These are phyloP conservation scores for Cheilinus undulatus DNA, from an alignment of 2,113 vertebrate species.

Conservation along the genomic window DNA sequence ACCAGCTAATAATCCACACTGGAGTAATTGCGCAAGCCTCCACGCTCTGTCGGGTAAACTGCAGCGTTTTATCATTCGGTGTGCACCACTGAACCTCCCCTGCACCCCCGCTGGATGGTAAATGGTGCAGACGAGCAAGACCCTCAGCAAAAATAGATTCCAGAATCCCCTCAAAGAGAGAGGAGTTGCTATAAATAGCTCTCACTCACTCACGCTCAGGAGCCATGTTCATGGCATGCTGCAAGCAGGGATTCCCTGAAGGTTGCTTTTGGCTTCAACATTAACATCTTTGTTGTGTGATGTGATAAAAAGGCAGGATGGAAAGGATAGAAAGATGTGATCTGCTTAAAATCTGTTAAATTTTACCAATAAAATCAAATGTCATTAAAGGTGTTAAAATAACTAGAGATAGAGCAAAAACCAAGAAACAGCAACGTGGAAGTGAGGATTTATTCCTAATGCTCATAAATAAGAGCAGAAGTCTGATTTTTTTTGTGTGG, in stretches of 20 bases:
- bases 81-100: not conserved
- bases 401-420: no score
- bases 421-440: no score
- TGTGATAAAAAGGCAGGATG: not conserved
- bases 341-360: not conserved
- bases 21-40: slow-evolving; percentile 6
- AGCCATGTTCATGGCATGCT: not conserved
- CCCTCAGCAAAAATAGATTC: slow-evolving; percentile 57
- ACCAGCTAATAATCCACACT: not conserved
- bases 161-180: slow-evolving; percentile 62
- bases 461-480: no score
- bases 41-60: not conserved
- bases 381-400: no score
- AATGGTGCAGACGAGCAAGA: slow-evolving; percentile 45
- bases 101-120: not conserved
- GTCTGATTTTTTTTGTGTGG: no score
- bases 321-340: not conserved
- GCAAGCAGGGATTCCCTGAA: slow-evolving; percentile 56
- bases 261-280: slow-evolving; percentile 4
- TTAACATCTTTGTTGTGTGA: slow-evolving; percentile 9
- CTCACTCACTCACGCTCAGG: slow-evolving; percentile 9
- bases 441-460: no score
- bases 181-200: slow-evolving; percentile 56
- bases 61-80: slow-evolving; percentile 18
- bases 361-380: not conserved